Percentiles rank a stretch among this genome's conserved stretches.
phyloP scores from a whole-genome alignment of 1,140 invertebrate genomes.

The Heliothis virescens region DNA sequence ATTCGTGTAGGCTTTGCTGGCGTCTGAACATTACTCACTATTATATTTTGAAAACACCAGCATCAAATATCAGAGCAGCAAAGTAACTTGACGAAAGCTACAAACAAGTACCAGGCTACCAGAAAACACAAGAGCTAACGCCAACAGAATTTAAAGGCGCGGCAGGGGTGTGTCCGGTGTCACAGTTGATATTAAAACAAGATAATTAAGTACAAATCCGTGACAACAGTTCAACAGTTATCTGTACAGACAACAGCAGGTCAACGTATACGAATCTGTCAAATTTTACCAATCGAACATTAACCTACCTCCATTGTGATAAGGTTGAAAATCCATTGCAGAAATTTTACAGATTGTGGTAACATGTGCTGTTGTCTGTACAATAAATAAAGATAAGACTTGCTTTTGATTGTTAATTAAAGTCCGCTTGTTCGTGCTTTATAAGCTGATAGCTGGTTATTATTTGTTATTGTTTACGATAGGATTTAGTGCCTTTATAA shows the following conservation, averaged over 20 bases:
- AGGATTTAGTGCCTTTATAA: too few species aligned
- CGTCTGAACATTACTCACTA: too few species aligned
- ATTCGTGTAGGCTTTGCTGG: too few species aligned
- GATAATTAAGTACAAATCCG: slow-evolving; percentile 23
- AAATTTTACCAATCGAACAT: too few species aligned
- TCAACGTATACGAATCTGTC: too few species aligned
- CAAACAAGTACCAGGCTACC: slow-evolving; percentile 7
- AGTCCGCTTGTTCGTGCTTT: slow-evolving; percentile 2
- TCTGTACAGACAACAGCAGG: too few species aligned
- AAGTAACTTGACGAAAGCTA: neutral
- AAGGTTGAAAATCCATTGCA: too few species aligned
- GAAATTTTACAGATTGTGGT: too few species aligned
- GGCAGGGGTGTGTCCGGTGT: slow-evolving; percentile 25
- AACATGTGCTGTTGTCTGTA: slow-evolving; percentile 25
- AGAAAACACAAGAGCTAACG: neutral
- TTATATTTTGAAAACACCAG: too few species aligned
- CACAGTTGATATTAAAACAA: slow-evolving; percentile 24
- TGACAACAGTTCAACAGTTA: slow-evolving; percentile 32
- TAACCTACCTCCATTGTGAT: too few species aligned
- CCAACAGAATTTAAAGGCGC: slow-evolving; percentile 3
- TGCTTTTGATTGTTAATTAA: slow-evolving; percentile 18
- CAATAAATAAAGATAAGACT: slow-evolving; percentile 24
- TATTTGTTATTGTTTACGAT: too few species aligned
- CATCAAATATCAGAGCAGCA: neutral
- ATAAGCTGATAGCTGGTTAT: neutral